Conservation (phyloP, 2,797 vertebrate genomes). For the Thaleichthys pacificus region DNA sequence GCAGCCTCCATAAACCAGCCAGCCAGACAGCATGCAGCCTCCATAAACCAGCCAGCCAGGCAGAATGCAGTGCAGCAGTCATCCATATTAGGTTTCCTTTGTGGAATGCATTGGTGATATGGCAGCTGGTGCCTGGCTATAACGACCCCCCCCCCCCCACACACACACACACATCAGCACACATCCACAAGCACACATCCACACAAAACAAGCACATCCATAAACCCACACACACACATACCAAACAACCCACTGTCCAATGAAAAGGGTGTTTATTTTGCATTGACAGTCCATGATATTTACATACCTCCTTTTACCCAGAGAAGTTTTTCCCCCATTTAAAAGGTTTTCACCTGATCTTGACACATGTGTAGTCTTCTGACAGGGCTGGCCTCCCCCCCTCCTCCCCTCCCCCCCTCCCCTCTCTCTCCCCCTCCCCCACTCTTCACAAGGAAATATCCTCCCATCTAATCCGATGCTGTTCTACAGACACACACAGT, state of each 20-base stretch:
- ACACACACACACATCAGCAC: neutral
- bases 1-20: neutral
- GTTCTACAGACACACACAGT: no score
- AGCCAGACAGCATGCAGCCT: neutral
- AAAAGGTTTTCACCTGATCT: no score
- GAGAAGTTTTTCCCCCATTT: no score
- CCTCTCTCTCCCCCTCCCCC: no score
- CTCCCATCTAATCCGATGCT: no score
- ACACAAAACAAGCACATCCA: no score
- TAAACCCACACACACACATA: neutral
- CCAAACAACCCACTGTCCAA: neutral
- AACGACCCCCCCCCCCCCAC: neutral
- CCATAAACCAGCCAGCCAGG: no score
- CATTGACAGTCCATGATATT: neutral
- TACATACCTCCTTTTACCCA: neutral
- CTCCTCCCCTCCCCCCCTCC: no score
- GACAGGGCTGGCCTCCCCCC: no score
- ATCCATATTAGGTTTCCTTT: neutral
- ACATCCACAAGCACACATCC: neutral
- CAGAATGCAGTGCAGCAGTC: no score
- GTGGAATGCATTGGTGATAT: neutral
- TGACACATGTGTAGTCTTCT: no score
- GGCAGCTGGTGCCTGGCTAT: neutral
- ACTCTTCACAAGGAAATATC: no score
- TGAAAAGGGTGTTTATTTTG: neutral